Base-by-base conservation (phyloP, 1,140 invertebrate genomes). In the Polyergus mexicanus region DNA sequence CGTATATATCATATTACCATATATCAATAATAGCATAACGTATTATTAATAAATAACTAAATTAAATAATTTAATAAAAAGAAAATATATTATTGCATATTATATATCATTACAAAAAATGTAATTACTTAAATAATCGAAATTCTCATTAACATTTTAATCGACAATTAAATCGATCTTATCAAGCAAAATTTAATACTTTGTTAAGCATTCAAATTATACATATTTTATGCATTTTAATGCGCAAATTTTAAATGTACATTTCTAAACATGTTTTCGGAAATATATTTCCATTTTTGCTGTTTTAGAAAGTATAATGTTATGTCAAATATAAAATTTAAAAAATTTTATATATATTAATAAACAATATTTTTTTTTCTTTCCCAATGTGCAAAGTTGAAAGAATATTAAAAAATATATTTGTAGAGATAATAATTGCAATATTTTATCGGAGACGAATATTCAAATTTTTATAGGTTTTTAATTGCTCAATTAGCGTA, bases 171-270 rank as follows among this genome's bases (percentile, higher is more conserved):
- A 80, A 69, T 80, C 10, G n/a, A 38, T 10, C 32, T 69, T 44
- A 58, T 80, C 32, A 69, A 80, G 13, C 8, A 32, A 3, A 69
- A 80, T 69, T 80, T 28, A 58, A 69, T 80, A 56, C 10, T 69
- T 58, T 7, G 47, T 22, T 69, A 80, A 80, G 41, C 47, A 80
- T 44, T 68, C n/a, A 51, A 51, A 80, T 80, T 80, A 68, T 11
- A 41, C 8, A 38, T 16, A 54, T 80, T 56, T 69, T 16, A 2
- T 22, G 16, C 35, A 8, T 10, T 80, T 41, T 80, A 47, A 47
- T 13, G 8, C 22, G 22, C 47, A 3, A 44, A 44, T 0, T 13
- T 78, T 38, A 66, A 41, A 68, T 19, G 25, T 25, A 13, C 32
- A 44, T 47, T 47, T 47, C 44, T 47, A 1, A 51, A 51, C 47